Evolutionary conservation across 1,140 invertebrate species (phyloP), one percentile per base, ranked within the genome.

Genomic region (Orussus abietinus): DNA sequence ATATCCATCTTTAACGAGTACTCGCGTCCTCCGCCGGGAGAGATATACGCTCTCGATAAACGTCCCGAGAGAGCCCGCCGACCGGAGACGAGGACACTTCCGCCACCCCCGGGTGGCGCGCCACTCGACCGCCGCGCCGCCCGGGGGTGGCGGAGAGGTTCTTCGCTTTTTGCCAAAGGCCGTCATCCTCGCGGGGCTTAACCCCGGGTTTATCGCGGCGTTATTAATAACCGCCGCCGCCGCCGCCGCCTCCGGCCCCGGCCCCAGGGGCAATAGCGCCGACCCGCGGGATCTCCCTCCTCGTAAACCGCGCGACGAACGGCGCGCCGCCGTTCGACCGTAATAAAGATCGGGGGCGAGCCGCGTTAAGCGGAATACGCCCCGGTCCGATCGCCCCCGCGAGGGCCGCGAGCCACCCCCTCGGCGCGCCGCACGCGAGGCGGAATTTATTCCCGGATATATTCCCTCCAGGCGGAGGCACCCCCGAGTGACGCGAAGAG

Each of bases 181-280:
- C 49, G 40, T 58, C 53, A 50, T 55, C 49, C 45, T 53, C 47
- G 48, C 51, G 51, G 51, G 52, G 49, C 53, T 62, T 52, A 53
- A 56, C 49, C 53, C 42, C 45, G 51, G 51, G 54, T 61, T 64
- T 63, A 65, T 62, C 60, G 56, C 35, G 53, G 57, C 56, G 56
- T 62, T 64, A 63, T 63, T 65, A 64, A 64, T 59, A 65, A 64
- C 55, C 52, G 41, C 43, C 51, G 32, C 37, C 52, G 41, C 43
- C 51, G 32, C 37, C 33, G 50, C 48, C 46, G 48, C 49, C 47
- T 46, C 34, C 18, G 47, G 12, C 17, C 28, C 42, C 38, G 40
- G 44, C 50, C 51, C 51, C 48, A 42, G 35, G 48, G 49, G 50
- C 50, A 55, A 60, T 55, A 53, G 31, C 53, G 35, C 53, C 43